Evolutionary conservation across 1,140 invertebrate genomes (phyloP), one percentile per base, ranked within the genome.

Genomic region (Bombus superbus): DNA sequence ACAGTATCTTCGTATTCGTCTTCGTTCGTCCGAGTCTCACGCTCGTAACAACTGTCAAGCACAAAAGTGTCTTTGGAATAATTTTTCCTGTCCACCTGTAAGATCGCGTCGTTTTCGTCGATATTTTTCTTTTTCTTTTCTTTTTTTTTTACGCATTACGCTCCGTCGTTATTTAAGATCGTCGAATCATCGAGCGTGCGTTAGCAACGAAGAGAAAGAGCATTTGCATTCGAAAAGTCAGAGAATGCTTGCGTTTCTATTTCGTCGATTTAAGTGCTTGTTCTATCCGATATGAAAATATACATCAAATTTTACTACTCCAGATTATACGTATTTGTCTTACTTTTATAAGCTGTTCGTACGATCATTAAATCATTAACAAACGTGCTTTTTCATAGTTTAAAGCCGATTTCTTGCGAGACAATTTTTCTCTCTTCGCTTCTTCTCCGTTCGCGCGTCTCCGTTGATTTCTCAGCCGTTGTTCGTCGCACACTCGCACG

Each of bases 401-500:
- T 32, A 32, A 32, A 32, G 32, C 32, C 32, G 32, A 32, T 32
- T 32, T 32, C 32, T 32, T 32, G 2, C 0, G 8, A 53, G 47
- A 6, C 47, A 53, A 53, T 2, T 22, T 53, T 9, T 77, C 68
- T 25, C 5, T 15, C 66, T 68, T 71, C 77, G 53, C 44, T 83
- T 83, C 81, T 66, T 28, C n/a, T 42, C 42, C 76, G 5, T 42
- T 73, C 68, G n/a, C 73, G 25, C n/a, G 47, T 59, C 28, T 25
- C 15, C 75, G 2, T 79, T 71, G 2, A 71, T 62, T 72, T n/a
- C 15, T 15, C 25, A 79, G 53, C 32, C 53, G 66, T 78, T 59
- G 47, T 84, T 79, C 62, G 47, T 79, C 53, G 75, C 76, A 84
- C 66, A 84, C 75, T n/a, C 80, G 80, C 47, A 44, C 57, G 64